Conservation (phyloP, 2,113 vertebrate genomes). For the Aramus guarauna region DNA sequence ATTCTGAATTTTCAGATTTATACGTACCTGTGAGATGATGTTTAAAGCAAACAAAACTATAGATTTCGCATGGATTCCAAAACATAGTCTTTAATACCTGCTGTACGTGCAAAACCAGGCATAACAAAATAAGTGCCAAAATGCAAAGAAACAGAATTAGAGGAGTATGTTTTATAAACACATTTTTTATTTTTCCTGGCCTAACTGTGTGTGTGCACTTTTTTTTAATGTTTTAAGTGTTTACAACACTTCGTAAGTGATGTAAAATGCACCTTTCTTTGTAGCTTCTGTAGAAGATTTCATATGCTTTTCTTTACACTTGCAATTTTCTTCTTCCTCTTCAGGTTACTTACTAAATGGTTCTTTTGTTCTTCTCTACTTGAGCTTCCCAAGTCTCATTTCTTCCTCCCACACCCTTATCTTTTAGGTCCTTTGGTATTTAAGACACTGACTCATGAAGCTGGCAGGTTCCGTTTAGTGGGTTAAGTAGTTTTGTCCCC, state of each 20-base stretch:
- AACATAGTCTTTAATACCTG: background rate
- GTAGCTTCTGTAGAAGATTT: background rate
- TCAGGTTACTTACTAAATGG: background rate
- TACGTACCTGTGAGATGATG: background rate
- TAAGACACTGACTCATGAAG: background rate
- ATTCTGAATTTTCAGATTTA: background rate
- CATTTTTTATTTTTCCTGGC: background rate
- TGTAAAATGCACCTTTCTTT: background rate
- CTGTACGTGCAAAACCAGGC: background rate
- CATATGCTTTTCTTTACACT: background rate
- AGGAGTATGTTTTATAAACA: background rate
- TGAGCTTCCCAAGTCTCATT: background rate
- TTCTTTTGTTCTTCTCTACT: conserved; percentile 17
- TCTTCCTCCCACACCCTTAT: conserved; percentile 51
- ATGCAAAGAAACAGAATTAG: background rate
- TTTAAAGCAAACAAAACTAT: background rate
- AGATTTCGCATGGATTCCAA: background rate
- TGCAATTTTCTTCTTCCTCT: conserved; percentile 11
- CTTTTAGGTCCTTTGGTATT: conserved; percentile 35
- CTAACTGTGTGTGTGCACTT: background rate
- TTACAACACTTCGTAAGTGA: background rate
- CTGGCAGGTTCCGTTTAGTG: conserved; percentile 25
- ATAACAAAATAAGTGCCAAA: background rate
- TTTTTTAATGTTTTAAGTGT: background rate
- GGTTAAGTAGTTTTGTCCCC: background rate